Evolutionary conservation across 2,797 vertebrate species (phyloP).

Genomic region (Phataginus tricuspis): DNA sequence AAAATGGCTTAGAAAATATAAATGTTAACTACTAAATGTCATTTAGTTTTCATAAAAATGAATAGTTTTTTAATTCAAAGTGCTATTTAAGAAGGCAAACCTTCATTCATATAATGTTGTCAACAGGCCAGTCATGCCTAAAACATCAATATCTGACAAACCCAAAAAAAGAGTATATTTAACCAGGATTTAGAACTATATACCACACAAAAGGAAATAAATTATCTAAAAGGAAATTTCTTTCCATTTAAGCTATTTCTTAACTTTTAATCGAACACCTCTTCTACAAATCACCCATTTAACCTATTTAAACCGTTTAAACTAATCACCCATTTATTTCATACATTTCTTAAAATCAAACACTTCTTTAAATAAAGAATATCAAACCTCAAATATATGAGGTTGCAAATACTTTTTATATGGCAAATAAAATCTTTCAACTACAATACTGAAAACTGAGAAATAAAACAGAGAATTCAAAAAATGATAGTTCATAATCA

Average conservation of each 20-base stretch:
- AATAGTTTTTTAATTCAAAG: constrained; percentile 1
- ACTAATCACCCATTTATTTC: not conserved
- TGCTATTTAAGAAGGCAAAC: not conserved
- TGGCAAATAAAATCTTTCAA: not conserved
- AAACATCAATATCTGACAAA: not conserved
- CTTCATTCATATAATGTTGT: not conserved
- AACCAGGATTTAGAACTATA: not conserved
- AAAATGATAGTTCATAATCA: not conserved
- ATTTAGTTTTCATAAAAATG: constrained; percentile 27
- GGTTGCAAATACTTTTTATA: not conserved
- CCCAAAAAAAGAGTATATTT: not conserved
- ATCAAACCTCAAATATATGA: not conserved
- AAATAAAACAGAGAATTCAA: constrained; percentile 31
- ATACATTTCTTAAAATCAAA: constrained; percentile 2
- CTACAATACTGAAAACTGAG: not conserved
- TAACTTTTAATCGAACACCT: too few relatives aligned
- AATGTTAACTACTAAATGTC: not conserved
- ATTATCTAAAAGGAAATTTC: not conserved
- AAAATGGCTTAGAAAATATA: not conserved
- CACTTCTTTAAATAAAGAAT: not conserved
- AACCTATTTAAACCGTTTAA: not conserved
- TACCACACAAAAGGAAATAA: not conserved
- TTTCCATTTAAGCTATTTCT: not conserved
- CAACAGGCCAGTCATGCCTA: not conserved
- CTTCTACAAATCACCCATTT: too few relatives aligned